These are phyloP conservation scores for Ailuropoda melanoleuca DNA, from an alignment of 2,113 vertebrate species.

Conservation along the genomic window DNA sequence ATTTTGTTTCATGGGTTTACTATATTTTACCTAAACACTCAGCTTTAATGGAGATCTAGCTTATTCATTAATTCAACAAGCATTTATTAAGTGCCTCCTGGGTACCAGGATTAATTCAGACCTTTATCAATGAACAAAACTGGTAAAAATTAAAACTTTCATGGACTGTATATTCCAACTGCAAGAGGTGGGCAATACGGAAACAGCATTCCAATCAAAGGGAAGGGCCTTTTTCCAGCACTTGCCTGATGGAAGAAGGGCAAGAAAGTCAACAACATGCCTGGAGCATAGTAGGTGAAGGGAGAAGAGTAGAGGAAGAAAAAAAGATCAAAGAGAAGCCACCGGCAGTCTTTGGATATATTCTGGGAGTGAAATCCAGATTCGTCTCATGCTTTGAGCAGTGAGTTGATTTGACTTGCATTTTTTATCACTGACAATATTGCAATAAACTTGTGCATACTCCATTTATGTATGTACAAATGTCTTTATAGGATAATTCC, in stretches of 20 bases:
- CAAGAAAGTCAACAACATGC: neutral
- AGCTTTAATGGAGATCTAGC: neutral
- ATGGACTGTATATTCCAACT: neutral
- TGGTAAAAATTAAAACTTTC: neutral
- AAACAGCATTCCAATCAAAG: neutral
- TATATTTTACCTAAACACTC: neutral
- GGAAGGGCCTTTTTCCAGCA: neutral
- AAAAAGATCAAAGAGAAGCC: neutral
- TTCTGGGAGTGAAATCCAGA: neutral
- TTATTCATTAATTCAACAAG: neutral
- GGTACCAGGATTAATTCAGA: neutral
- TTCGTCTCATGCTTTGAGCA: neutral
- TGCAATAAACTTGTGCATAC: neutral
- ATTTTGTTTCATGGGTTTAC: neutral
- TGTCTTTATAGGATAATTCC: neutral
- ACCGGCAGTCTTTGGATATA: neutral
- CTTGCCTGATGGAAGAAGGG: neutral
- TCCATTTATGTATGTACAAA: neutral
- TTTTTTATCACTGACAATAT: neutral
- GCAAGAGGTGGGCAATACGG: neutral
- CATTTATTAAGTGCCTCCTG: neutral
- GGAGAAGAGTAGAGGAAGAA: neutral
- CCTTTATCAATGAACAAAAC: neutral
- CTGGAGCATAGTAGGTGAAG: neutral
- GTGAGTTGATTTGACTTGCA: neutral